Evolutionary conservation across 1,140 invertebrate species (phyloP).

Genomic region (Linepithema humile): DNA sequence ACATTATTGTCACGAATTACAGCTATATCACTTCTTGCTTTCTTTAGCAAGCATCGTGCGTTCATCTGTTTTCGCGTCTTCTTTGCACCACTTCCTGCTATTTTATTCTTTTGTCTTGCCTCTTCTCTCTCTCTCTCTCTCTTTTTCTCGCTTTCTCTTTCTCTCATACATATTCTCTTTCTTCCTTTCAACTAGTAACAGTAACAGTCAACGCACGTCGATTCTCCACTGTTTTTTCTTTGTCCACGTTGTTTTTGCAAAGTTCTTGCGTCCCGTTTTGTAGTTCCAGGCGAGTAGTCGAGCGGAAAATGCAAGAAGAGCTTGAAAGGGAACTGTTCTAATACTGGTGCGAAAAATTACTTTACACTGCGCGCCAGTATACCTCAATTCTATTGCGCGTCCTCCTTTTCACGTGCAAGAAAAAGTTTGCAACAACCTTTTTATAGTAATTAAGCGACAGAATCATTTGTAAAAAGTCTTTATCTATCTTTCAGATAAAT

Average conservation of each 20-base stretch:
- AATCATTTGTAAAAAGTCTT: not conserved
- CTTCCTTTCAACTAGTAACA: not conserved
- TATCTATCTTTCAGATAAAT: not conserved
- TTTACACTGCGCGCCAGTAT: not conserved
- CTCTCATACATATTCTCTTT: not conserved
- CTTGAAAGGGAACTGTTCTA: slow-evolving; percentile 8
- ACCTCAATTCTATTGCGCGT: not conserved
- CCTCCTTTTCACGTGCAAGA: not conserved
- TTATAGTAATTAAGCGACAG: not conserved
- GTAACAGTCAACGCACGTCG: slow-evolving; percentile 11
- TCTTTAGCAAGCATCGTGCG: not conserved
- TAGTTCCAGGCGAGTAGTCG: slow-evolving; percentile 23
- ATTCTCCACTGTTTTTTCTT: slow-evolving; percentile 7
- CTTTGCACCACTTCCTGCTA: not conserved
- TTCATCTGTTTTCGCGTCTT: not conserved
- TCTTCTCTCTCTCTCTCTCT: not conserved
- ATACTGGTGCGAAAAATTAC: slow-evolving; percentile 8
- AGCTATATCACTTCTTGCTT: slow-evolving; percentile 56
- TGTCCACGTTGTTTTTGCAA: slow-evolving; percentile 39
- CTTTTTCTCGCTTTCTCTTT: not conserved
- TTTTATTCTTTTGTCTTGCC: not conserved
- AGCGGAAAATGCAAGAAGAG: slow-evolving; percentile 33
- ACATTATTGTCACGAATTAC: slow-evolving; percentile 71
- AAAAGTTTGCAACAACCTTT: not conserved
- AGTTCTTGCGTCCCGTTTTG: not conserved